Evolutionary conservation across 2,888 invertebrate genomes (phyloP), one percentile per base, ranked within the genome.

Genomic region (Ecdyonurus torrentis): DNA sequence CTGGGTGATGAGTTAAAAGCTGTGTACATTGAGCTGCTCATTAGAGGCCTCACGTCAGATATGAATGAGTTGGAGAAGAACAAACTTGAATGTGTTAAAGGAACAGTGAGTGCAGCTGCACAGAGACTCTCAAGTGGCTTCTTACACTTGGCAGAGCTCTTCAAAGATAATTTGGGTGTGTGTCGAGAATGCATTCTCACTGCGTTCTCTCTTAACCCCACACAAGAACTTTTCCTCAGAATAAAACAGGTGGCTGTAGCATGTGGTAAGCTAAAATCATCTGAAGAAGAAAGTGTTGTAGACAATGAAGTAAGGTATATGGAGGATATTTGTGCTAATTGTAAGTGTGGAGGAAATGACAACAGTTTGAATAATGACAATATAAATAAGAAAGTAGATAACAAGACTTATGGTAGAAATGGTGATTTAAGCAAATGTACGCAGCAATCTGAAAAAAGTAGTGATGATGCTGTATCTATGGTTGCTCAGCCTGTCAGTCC

Each of bases 201-300:
- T 0, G 85, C 88, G 1, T 89, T 89, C 76, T 86, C 86, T 59
- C 75, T 89, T 61, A 81, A 86, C 70, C 88, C 89, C 2, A 82
- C 86, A 5, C 75, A 77, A 50, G 74, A 74, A 15, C 81, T 83
- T 73, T 81, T 82, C 70, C 79, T 81, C 24, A 74, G 76, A 67
- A 81, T 88, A 60, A 76, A 78, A 67, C 75, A 77, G 25, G 72
- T 81, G 65, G 81, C 81, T 1, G 71, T 75, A 60, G 74, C 74
- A 20, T 78, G 78, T 66, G 80, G 79, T 22, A 76, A 62, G 78
- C 65, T 65, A 22, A 5, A 65, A 71, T 15, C 75, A 74, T 68
- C 62, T 2, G 23, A 37, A 20, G n/a, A 61, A 2, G 24, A 55
- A 18, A 37, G 37, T 37, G 37, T 37, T 37, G 15, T 37, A 37